Evolutionary conservation across 2,113 vertebrate genomes (phyloP), one percentile per base, ranked within the genome.

Genomic region (Solea solea): DNA sequence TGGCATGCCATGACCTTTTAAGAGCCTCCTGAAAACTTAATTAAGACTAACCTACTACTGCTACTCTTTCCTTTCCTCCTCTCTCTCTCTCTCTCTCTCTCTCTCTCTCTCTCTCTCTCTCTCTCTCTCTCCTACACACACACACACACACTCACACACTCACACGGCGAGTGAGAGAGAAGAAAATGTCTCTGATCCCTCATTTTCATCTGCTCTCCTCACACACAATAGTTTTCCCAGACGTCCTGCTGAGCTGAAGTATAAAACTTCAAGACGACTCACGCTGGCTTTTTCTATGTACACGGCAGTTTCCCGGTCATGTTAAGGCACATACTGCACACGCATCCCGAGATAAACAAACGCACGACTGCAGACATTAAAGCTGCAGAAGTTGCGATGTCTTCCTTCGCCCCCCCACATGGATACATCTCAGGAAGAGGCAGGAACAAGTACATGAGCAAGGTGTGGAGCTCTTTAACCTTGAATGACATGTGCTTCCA

Each of bases 1-100:
- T 81, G 82, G 75, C 82, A 78, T 85, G 90, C 79, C 83, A 60
- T 88, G 87, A 92, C 91, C 90, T 93, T 92, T 92, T 88, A 90
- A 91, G 88, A 91, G 74, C 79, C 83, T 90, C 82, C 86, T 89
- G 86, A 92, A 93, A 93, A 91, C 85, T 88, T 92, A 91, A 92
- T 92, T 90, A 93, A 86, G 84, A 76, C 80, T 84, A 76, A 69
- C 82, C 82, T 83, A 0, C 58, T 83, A 0, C 61, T 7, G 45
- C 44, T 83, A 72, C 82, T 83, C 71, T 78, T 77, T 71, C 78
- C 60, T 69, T 72, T 79, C 68, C 39, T 53, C 1, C 14, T 9
- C 14, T 9, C 14, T 14, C 49, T n/a, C 49, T 21, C 21, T 21
- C 21, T 1, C 21, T 21, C 21, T 21, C 21, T 21, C 21, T 21